Base-by-base conservation (phyloP, 2,888 invertebrate genomes). In the Harpalus rufipes region DNA sequence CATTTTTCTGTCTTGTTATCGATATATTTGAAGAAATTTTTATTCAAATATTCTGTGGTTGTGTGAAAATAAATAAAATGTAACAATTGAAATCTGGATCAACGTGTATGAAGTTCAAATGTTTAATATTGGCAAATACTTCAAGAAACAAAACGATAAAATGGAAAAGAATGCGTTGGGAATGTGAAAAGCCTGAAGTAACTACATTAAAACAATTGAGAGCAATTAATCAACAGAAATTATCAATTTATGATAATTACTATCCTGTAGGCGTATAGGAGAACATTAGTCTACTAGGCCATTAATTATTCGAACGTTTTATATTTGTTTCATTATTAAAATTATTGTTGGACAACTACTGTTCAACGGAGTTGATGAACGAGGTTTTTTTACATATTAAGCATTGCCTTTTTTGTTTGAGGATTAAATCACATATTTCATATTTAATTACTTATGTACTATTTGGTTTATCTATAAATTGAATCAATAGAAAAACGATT, bases 401-500 rank as follows among this genome's bases (percentile, higher is more conserved):
- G 39, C 16, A 18, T 39, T 0, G 59, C 80, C 61, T 80, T 80
- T 80, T 80, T 80, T 61, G 59, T 79, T 16, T 2, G 14, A 63
- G 41, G 58, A 78, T 61, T 80, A 80, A 80, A 80, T 80, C 63
- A 80, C 80, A 61, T 80, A 80, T 80, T 80, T 80, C 61, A 63
- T 80, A 80, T 41, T 80, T 80, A 80, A 80, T 80, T 80, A 80
- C 41, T 61, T 80, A 32, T 32, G 61, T 8, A 80, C 41, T 80
- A 80, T 80, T 80, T 61, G 80, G 59, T 61, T 78, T 80, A 80
- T 80, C 80, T 79, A 18, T 80, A 80, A 80, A 80, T 61, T 80
- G 32, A 41, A 80, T 80, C 80, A 63, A 7, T 4, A 21, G 14
- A 14, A 18, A 56, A n/a, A 61, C 63, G 58, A 80, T 59, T 61